Percentiles rank a stretch among this genome's conserved stretches.
phyloP scores from a whole-genome alignment of 2,888 invertebrate genomes.

The Antheraea assamensis region DNA sequence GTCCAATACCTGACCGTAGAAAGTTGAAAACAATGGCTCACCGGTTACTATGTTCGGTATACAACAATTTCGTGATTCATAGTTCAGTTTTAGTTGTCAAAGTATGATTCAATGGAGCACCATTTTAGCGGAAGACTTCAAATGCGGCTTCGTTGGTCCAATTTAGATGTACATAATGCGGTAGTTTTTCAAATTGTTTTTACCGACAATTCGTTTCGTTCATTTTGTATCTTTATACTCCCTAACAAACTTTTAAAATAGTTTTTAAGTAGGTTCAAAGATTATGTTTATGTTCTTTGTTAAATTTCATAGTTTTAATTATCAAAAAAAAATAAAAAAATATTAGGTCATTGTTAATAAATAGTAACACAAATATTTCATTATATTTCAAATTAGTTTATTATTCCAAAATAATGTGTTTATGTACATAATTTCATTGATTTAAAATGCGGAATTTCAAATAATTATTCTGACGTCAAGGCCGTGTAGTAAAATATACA shows the following conservation, averaged over 20 bases:
- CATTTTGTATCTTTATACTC: neutral
- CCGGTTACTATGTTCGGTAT: slow-evolving; percentile 31
- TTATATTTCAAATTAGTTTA: neutral
- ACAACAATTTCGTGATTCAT: slow-evolving; percentile 49
- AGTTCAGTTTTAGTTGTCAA: slow-evolving; percentile 40
- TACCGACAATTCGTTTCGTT: neutral
- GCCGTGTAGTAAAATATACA: slow-evolving; percentile 6
- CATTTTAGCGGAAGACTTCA: slow-evolving; percentile 45
- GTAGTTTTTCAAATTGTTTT: slow-evolving; percentile 10
- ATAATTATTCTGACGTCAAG: neutral
- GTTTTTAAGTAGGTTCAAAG: neutral
- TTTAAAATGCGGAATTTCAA: neutral
- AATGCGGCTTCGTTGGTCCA: slow-evolving; percentile 38
- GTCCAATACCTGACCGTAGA: slow-evolving; percentile 46
- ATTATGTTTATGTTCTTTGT: neutral
- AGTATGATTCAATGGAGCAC: slow-evolving; percentile 51
- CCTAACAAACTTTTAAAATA: neutral
- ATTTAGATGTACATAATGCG: slow-evolving; percentile 37
- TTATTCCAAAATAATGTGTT: neutral
- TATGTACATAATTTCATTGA: neutral
- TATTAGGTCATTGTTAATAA: neutral
- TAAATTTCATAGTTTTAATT: neutral
- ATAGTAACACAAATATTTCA: neutral
- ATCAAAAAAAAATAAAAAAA: neutral
- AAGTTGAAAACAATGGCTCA: slow-evolving; percentile 39